Percentiles rank a stretch among this genome's conserved stretches.
phyloP scores from a whole-genome alignment of 2,113 vertebrate genomes.

The Pluvianellus socialis region DNA sequence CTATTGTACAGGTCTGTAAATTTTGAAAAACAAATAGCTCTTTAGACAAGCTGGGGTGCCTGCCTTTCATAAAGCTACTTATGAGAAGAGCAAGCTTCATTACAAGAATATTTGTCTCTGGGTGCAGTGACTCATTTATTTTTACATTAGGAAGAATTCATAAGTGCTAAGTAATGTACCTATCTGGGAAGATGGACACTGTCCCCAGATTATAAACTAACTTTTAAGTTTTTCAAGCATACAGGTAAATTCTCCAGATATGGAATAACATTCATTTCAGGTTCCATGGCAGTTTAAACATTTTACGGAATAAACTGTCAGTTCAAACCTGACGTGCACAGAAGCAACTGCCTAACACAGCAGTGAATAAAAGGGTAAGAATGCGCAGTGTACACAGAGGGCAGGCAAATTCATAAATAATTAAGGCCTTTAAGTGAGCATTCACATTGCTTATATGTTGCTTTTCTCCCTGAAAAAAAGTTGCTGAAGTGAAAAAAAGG shows the following conservation, averaged over 20 bases:
- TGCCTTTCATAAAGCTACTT: neutral
- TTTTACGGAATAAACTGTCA: neutral
- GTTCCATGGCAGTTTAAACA: neutral
- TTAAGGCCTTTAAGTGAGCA: neutral
- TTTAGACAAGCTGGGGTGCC: neutral
- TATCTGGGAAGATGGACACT: neutral
- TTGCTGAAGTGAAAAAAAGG: neutral
- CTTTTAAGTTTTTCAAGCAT: neutral
- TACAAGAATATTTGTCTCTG: neutral
- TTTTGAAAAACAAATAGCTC: neutral
- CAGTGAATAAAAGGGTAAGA: slow-evolving; percentile 5
- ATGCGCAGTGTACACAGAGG: neutral
- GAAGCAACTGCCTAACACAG: neutral
- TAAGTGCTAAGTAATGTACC: neutral
- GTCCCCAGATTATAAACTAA: neutral
- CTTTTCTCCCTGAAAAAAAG: neutral
- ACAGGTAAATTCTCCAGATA: neutral
- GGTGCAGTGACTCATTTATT: neutral
- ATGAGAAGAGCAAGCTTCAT: neutral
- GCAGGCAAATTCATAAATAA: neutral
- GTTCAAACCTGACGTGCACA: neutral
- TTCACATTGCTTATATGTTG: neutral
- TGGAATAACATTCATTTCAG: neutral
- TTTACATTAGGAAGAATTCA: neutral
- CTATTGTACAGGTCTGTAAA: neutral